phyloP scores from a whole-genome alignment of 2,888 invertebrate genomes.

The Hypena proboscidalis region DNA sequence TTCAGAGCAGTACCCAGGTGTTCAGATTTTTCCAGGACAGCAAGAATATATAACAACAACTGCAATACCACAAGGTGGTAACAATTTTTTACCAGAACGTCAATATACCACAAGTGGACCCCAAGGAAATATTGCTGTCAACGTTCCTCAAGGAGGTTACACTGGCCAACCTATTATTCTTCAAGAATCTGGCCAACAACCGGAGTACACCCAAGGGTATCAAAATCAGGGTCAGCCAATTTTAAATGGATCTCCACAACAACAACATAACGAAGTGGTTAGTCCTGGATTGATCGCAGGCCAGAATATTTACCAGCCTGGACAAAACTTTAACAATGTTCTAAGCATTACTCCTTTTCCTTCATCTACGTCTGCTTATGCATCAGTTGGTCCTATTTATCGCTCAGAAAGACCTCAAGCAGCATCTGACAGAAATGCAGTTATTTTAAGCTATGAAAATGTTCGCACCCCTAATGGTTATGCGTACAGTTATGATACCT shows the following conservation, averaged over 20 bases:
- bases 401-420: slow-evolving; percentile 56
- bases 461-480: slow-evolving; percentile 61
- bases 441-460: slow-evolving; percentile 63
- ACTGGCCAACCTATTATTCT: slow-evolving; percentile 1
- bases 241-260: neutral
- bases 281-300: neutral
- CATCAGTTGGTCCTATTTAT: neutral
- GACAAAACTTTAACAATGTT: slow-evolving; percentile 3
- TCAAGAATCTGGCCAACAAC: neutral
- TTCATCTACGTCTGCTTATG: slow-evolving; percentile 7
- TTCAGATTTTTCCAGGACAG: slow-evolving; percentile 4
- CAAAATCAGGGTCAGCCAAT: slow-evolving; percentile 4
- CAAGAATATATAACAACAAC: slow-evolving; percentile 3
- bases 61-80: slow-evolving; percentile 1
- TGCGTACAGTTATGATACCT: slow-evolving; percentile 69
- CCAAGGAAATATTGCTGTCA: slow-evolving; percentile 1
- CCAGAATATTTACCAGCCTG: neutral
- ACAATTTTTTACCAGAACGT: neutral
- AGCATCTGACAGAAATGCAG: slow-evolving; percentile 60
- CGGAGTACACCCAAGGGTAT: slow-evolving; percentile 5
- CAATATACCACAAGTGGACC: neutral
- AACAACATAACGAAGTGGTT: slow-evolving; percentile 4
- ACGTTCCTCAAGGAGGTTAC: slow-evolving; percentile 7
- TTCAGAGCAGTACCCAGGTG: slow-evolving; percentile 4
- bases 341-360: slow-evolving; percentile 10